Evolutionary conservation across 2,113 vertebrate species (phyloP), one percentile per base, ranked within the genome.

Genomic region (Cercopithecus mona): DNA sequence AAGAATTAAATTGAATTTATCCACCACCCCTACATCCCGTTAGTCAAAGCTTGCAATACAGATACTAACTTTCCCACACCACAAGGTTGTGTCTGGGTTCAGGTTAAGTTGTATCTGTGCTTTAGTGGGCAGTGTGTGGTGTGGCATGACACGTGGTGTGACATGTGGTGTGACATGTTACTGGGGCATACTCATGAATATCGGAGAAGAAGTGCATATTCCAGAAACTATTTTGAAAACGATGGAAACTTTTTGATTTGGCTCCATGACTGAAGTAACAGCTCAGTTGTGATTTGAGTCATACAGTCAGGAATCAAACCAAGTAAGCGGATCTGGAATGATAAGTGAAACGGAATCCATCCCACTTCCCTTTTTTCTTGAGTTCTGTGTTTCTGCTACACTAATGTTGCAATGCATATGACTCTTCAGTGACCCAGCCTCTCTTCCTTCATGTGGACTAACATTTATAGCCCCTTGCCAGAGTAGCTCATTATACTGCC

Each of bases 81-180:
- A 59, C 25, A 0, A 27, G 22, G 30, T 9, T 70, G 0, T 30
- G 0, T 68, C 1, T 11, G 18, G 35, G 4, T 8, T 8, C 13
- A 9, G 40, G 50, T 13, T 30, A 48, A 57, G 35, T 13, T 66
- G 17, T 48, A 8, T 20, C 17, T 25, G 25, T 55, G 14, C 12
- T 40, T 75, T 55, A n/a, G 1, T n/a, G 57, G 25, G 40, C 27
- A 25, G 6, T 27, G 38, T 13, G 25, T 27, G 18, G 22, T 23
- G 20, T 32, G 9, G 22, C 7, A 2, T 55, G 59, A 17, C 25
- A 32, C 20, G 6, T 48, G 48, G 48, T 48, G 48, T 50, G 59
- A 12, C 25, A n/a, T 25, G 8, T 72, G 48, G 48, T 50, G 48
- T 50, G 59, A 12, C 18, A n/a, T 25, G 8, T 72, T 23, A 72